Percentiles rank a stretch among this genome's conserved stretches.
These are phyloP conservation scores for Cyphomyrus discorhynchus DNA, from an alignment of 2,113 vertebrate species.

Conservation along the genomic window DNA sequence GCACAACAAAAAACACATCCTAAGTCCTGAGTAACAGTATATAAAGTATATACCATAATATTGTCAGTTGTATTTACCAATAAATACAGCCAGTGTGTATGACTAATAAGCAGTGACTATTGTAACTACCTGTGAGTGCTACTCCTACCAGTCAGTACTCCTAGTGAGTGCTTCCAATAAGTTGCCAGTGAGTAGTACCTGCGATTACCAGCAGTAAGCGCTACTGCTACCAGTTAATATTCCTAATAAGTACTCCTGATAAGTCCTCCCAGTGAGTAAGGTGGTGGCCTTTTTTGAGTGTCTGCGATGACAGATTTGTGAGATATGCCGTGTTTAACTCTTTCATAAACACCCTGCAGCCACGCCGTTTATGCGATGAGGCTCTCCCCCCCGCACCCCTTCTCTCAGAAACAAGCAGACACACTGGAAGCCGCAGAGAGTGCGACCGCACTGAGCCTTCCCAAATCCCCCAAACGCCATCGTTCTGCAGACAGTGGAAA, in stretches of 20 bases:
- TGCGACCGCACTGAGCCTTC: neutral
- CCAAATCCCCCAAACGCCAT: neutral
- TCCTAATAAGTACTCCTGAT: neutral
- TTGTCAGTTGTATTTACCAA: neutral
- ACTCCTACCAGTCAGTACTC: neutral
- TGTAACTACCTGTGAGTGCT: neutral
- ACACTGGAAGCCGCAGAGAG: neutral
- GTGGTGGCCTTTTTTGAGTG: neutral
- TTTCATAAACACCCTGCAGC: neutral
- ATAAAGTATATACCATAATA: neutral
- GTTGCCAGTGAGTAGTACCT: neutral
- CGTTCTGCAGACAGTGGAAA: slow-evolving; percentile 1
- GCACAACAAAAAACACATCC: no score
- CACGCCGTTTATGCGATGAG: neutral
- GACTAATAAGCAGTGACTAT: neutral
- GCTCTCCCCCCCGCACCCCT: neutral
- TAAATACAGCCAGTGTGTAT: neutral
- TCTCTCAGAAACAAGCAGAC: neutral
- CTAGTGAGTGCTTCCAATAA: neutral
- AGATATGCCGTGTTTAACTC: neutral
- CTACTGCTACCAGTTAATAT: neutral
- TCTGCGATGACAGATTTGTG: neutral
- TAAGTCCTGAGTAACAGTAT: no score
- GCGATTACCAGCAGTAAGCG: neutral
- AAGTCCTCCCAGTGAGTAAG: neutral